phyloP scores from a whole-genome alignment of 2,113 vertebrate species.

The Macquaria ambigua region DNA sequence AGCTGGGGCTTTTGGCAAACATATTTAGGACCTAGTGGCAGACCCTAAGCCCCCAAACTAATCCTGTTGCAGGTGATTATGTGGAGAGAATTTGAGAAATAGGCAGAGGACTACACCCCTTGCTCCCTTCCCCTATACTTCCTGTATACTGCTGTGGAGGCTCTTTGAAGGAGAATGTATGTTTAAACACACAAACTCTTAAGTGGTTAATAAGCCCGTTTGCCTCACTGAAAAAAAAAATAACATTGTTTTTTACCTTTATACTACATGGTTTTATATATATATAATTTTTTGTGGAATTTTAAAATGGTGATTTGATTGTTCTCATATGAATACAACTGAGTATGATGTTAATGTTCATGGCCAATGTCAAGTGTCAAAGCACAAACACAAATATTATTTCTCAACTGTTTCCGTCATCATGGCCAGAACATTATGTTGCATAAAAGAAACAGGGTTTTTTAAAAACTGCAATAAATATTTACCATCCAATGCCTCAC shows the following conservation, averaged over 20 bases:
- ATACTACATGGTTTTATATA: neutral
- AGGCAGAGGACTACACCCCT: conserved; percentile 42
- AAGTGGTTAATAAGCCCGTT: neutral
- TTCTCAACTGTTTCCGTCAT: neutral
- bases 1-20: conserved; percentile 81
- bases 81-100: conserved; percentile 67
- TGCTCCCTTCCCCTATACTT: conserved; percentile 27
- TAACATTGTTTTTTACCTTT: neutral
- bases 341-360: neutral
- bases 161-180: conserved; percentile 21
- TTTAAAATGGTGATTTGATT: neutral
- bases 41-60: conserved; percentile 70
- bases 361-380: conserved; percentile 18
- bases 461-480: neutral
- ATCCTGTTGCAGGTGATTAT: conserved; percentile 79
- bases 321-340: conserved; percentile 1
- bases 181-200: neutral
- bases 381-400: neutral
- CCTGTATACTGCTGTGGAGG: conserved; percentile 3
- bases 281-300: neutral
- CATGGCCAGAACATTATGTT: conserved; percentile 1
- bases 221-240: neutral
- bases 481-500: conserved; percentile 10
- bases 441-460: neutral
- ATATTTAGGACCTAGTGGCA: conserved; percentile 73